phyloP scores from a whole-genome alignment of 1,140 invertebrate species.

The Aphelenchoides besseyi region DNA sequence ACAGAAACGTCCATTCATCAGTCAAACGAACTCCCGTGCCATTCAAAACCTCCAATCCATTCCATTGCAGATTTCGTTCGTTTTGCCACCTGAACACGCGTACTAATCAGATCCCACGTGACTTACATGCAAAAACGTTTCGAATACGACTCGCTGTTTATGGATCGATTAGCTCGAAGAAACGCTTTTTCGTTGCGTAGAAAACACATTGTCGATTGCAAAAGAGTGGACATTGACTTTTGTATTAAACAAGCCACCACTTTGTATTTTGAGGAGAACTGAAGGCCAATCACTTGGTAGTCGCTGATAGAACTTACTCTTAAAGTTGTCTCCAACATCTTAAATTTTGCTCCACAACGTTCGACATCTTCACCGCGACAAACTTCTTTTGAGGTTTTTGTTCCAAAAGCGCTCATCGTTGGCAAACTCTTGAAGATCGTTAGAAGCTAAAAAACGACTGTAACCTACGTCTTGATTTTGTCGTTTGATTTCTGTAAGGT shows the following conservation, averaged over 20 bases:
- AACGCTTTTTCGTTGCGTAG: slow-evolving; percentile 16
- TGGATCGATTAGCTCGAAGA: background rate
- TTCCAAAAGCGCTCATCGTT: slow-evolving; percentile 11
- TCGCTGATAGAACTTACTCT: background rate
- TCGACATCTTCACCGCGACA: background rate
- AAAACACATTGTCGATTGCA: slow-evolving; percentile 27
- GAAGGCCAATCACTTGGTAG: background rate
- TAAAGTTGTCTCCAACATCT: slow-evolving; percentile 2
- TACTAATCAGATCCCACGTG: background rate
- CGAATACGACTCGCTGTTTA: slow-evolving; percentile 7
- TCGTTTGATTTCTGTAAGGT: background rate
- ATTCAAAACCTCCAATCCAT: background rate
- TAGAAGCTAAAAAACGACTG: background rate
- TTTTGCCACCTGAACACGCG: background rate
- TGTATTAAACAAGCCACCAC: slow-evolving; percentile 25
- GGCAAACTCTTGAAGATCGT: background rate
- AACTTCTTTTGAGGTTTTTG: background rate
- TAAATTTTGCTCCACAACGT: background rate
- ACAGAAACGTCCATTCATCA: slow-evolving; percentile 5
- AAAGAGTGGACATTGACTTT: slow-evolving; percentile 30
- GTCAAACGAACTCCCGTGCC: background rate
- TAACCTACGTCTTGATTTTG: slow-evolving; percentile 4
- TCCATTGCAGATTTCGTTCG: background rate
- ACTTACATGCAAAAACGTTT: background rate
- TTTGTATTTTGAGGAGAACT: slow-evolving; percentile 21